Percentiles rank a stretch among this genome's conserved stretches.
Conservation (phyloP, 2,797 vertebrate genomes). For the Erpetoichthys calabaricus region DNA sequence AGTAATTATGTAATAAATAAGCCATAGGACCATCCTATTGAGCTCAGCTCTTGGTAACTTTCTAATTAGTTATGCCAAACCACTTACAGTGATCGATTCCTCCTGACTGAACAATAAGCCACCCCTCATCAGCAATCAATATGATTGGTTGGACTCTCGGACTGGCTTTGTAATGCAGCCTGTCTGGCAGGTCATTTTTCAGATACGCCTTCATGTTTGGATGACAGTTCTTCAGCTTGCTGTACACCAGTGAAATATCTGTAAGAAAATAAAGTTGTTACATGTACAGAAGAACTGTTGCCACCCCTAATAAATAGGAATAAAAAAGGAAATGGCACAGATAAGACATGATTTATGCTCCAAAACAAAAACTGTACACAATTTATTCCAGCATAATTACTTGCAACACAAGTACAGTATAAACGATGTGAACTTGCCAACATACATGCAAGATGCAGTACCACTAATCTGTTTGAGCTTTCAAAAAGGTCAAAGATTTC, state of each 20-base stretch:
- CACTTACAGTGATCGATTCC: constrained; percentile 50
- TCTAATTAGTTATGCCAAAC: neutral
- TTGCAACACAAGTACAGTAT: too few species aligned
- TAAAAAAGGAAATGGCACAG: constrained; percentile 1
- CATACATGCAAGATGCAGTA: too few species aligned
- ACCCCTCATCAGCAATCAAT: constrained; percentile 82
- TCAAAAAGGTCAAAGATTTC: too few species aligned
- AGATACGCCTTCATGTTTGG: constrained; percentile 66
- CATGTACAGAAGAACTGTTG: neutral
- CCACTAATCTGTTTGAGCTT: too few species aligned
- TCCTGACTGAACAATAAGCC: constrained; percentile 68
- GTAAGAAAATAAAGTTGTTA: constrained; percentile 20
- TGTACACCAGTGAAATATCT: constrained; percentile 52
- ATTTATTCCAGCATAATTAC: too few species aligned
- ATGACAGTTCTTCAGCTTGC: constrained; percentile 52
- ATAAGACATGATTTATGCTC: neutral
- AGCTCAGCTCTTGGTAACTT: too few species aligned
- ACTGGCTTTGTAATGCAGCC: constrained; percentile 73
- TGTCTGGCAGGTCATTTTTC: constrained; percentile 68
- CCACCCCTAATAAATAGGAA: too few species aligned
- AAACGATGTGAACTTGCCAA: too few species aligned
- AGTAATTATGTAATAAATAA: too few species aligned
- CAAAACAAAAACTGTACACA: too few species aligned
- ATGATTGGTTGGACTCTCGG: constrained; percentile 69
- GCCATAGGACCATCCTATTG: too few species aligned